phyloP scores from a whole-genome alignment of 2,888 invertebrate genomes.

The Sinelater perroti region DNA sequence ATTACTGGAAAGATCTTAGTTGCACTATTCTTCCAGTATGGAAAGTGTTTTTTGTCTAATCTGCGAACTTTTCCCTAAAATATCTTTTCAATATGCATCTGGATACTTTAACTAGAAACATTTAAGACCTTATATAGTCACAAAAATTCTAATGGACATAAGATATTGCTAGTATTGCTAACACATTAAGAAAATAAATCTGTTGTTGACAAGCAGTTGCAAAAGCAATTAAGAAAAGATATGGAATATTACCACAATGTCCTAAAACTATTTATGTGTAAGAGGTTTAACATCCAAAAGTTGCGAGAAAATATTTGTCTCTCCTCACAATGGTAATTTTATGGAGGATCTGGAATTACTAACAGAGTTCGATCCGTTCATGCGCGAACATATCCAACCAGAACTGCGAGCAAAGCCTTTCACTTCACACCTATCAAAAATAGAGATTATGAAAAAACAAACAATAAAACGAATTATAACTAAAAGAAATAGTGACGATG shows the following conservation, averaged over 20 bases:
- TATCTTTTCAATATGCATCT: neutral
- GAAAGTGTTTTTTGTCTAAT: neutral
- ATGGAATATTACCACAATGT: neutral
- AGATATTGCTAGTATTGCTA: too few relatives aligned
- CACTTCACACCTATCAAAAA: neutral
- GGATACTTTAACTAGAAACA: too few relatives aligned
- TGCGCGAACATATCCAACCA: neutral
- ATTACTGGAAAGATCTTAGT: too few relatives aligned
- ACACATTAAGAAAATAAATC: neutral
- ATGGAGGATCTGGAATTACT: too few relatives aligned
- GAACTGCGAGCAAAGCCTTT: neutral
- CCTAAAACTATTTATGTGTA: neutral
- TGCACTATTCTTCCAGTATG: too few relatives aligned
- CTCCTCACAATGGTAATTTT: too few relatives aligned
- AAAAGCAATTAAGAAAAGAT: neutral
- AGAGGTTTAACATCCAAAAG: too few relatives aligned
- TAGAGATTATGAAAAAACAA: neutral
- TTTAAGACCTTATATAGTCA: too few relatives aligned
- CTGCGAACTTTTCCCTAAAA: neutral
- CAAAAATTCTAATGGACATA: neutral
- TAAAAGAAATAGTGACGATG: too few relatives aligned
- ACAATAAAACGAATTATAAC: neutral
- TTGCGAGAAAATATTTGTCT: too few relatives aligned
- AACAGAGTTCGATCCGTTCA: too few relatives aligned
- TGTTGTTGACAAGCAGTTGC: neutral